Base-by-base conservation (phyloP, 2,113 vertebrate genomes). In the Prionailurus viverrinus region DNA sequence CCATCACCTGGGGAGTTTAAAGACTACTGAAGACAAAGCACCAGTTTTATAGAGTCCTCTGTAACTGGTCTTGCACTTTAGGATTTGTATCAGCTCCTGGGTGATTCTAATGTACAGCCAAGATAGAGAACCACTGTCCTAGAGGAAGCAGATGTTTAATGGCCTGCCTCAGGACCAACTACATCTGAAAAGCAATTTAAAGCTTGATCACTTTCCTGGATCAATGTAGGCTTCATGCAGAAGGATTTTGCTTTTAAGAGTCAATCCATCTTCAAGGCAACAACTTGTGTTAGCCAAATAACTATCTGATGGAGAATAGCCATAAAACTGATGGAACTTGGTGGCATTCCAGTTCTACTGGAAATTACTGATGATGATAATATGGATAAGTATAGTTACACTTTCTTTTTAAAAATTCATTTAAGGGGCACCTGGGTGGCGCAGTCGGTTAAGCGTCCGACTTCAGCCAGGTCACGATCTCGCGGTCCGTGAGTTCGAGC, bases 111-210 rank as follows among this genome's bases (percentile, higher is more conserved):
- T 0, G 5, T 65, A 55, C 81, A 45, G 9, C 29, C 16, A 14
- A 53, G 71, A 53, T 41, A 4, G 31, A 71, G 63, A 90, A 53
- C 8, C 53, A 41, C 9, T 53, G 14, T 63, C 21, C 33, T 36
- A 31, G 27, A 93, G 31, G 45, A 86, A 71, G 39, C 18, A 78
- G 33, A 41, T 89, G 36, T 66, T 87, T 51, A 76, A 53, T 21
- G 29, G 11, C 61, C 71, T 65, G 68, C 39, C 48, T 33, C 33
- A 90, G 18, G 39, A 76, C 36, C n/a, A 55, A 10, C n/a, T 53
- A 15, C 15, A 19, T 78, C 55, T 88, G 41, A 65, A 96, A 94
- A 74, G 33, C 78, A 88, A 66, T 69, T 88, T 76, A 88, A 94
- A 82, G 41, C 39, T 8, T 25, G 48, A 55, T 76, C 68, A 55